Conservation (phyloP, 2,113 vertebrate species). For the Phrynosoma platyrhinos region DNA sequence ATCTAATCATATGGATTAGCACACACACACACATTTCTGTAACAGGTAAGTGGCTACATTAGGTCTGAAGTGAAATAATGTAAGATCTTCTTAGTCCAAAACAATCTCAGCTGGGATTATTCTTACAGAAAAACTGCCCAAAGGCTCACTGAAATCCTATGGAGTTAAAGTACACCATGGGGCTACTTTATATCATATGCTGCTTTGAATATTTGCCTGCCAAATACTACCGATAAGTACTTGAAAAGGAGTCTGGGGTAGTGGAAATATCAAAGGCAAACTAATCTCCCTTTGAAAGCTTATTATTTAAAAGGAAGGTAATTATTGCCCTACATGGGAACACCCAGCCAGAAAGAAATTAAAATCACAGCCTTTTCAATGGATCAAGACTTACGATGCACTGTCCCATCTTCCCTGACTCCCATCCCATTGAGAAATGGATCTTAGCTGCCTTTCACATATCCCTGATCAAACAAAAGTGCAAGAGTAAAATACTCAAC, state of each 20-base stretch:
- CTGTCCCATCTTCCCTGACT: background rate
- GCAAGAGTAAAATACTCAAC: background rate
- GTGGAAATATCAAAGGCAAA: constrained; percentile 6
- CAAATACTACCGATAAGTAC: background rate
- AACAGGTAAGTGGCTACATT: background rate
- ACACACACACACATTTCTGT: too few species aligned
- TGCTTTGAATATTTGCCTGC: constrained; percentile 21
- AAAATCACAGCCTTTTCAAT: background rate
- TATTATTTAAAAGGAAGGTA: background rate
- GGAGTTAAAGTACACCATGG: background rate
- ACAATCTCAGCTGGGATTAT: background rate
- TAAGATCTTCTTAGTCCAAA: background rate
- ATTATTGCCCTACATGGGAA: background rate
- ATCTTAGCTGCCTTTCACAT: background rate
- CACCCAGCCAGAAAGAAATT: background rate
- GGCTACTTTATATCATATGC: background rate
- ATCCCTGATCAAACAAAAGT: background rate
- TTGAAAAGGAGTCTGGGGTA: constrained; percentile 15
- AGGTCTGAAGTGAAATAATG: background rate
- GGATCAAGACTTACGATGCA: background rate
- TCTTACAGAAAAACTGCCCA: background rate
- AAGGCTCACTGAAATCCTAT: background rate
- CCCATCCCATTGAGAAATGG: background rate
- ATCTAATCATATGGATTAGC: background rate
- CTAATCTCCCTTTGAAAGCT: background rate